Conservation (phyloP, 2,888 invertebrate genomes). For the Meteorus colon region DNA sequence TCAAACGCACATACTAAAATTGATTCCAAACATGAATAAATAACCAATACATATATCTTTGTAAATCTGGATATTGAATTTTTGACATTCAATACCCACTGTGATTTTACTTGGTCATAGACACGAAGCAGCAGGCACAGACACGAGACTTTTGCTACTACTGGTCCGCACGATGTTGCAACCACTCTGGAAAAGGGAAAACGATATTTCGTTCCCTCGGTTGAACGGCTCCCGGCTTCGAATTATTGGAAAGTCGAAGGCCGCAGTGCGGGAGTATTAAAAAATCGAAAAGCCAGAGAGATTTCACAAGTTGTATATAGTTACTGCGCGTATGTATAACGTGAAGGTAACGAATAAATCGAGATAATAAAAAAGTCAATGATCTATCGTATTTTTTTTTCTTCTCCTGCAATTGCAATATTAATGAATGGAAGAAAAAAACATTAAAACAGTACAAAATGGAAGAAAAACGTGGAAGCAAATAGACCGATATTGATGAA, state of each 20-base stretch:
- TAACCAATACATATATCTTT: not conserved
- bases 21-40: not conserved
- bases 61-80: slow-evolving; percentile 32
- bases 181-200: slow-evolving; percentile 20
- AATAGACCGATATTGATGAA: not conserved
- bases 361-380: not conserved
- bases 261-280: slow-evolving; percentile 35
- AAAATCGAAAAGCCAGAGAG: not conserved
- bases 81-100: slow-evolving; percentile 20
- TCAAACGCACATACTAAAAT: too few species aligned
- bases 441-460: not conserved
- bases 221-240: slow-evolving; percentile 13
- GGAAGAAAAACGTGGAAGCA: not conserved
- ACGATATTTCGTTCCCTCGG: slow-evolving; percentile 8
- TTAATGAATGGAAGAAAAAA: not conserved
- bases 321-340: not conserved
- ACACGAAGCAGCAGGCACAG: not conserved
- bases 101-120: not conserved
- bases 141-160: not conserved
- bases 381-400: not conserved
- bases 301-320: slow-evolving; percentile 25
- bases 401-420: not conserved
- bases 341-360: not conserved
- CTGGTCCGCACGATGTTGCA: slow-evolving; percentile 6
- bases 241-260: slow-evolving; percentile 29